Evolutionary conservation across 2,797 vertebrate species (phyloP).

Genomic region (Catharus ustulatus): DNA sequence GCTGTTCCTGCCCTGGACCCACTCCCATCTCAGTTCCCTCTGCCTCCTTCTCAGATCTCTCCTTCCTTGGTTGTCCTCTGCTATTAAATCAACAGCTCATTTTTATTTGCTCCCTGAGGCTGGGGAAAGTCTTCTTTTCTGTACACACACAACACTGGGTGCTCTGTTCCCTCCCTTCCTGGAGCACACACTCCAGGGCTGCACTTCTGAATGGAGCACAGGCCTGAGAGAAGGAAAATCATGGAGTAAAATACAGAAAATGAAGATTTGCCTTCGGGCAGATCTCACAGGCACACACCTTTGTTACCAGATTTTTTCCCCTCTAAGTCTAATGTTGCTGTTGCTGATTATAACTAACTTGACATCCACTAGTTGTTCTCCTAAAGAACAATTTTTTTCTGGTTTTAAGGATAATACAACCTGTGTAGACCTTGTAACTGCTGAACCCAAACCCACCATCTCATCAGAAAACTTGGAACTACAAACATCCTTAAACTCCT

Average conservation of each 20-base stretch:
- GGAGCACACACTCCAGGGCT: background rate
- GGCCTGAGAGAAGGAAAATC: background rate
- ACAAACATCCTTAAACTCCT: fast-evolving
- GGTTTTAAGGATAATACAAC: background rate
- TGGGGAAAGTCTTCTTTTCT: background rate
- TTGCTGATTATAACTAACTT: background rate
- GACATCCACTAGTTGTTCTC: background rate
- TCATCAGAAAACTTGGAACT: background rate
- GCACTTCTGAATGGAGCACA: fast-evolving
- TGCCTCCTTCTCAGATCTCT: background rate
- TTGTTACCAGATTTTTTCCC: fast-evolving
- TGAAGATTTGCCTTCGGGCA: background rate
- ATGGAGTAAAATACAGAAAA: background rate
- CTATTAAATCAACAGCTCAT: background rate
- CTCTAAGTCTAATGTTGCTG: background rate
- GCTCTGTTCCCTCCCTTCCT: background rate
- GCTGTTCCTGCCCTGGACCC: background rate
- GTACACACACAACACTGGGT: background rate
- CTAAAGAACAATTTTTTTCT: background rate
- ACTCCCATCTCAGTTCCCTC: background rate
- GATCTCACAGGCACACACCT: background rate
- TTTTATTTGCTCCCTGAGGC: background rate
- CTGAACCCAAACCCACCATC: background rate
- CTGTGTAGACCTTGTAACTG: background rate
- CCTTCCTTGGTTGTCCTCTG: background rate